Base-by-base conservation (phyloP, 2,888 invertebrate species). In the Harpagoxenus sublaevis region DNA sequence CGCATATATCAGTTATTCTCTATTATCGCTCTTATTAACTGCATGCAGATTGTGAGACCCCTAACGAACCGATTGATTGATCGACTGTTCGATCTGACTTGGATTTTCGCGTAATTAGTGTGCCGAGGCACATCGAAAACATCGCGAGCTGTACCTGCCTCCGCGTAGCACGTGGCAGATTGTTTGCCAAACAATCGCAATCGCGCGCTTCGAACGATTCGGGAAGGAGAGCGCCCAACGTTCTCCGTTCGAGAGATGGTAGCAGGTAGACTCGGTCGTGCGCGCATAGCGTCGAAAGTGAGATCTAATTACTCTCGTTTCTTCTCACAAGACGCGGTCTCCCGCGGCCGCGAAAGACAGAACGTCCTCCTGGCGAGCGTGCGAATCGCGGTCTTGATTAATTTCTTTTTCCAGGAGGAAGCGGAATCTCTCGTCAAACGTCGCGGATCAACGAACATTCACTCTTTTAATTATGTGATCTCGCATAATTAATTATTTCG, bases 221-320 rank as follows among this genome's bases (percentile, higher is more conserved):
- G 18, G 68, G 48, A 55, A 51, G 77, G 60, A 78, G 60, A 83
- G 53, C 84, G 73, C 53, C 55, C 75, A 42, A 60, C 68, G 39
- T 12, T 60, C 42, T 15, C n/a, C n/a, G 10, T 81, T n/a, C 42
- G 66, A 65, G 63, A 39, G 23, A 65, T 23, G 23, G 23, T 23
- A 23, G 23, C n/a, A 65, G 35, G 51, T 66, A 63, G 71, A 57
- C 35, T 42, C 35, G 39, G 9, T 42, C 4, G 65, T 48, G 66
- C 57, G 35, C 60, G 55, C 78, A 55, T 51, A 55, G 66, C 73
- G 60, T 82, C 28, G 83, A 84, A 84, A 79, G 85, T 60, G 82
- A 84, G 87, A 85, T 89, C 71, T 77, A 87, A 84, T 87, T 84
- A 68, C 60, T 68, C 78, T 57, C 79, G 84, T 79, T 84, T 83